These are phyloP conservation scores for Alviniconcha marisindica DNA, from an alignment of 1,140 invertebrate genomes.

Conservation along the genomic window DNA sequence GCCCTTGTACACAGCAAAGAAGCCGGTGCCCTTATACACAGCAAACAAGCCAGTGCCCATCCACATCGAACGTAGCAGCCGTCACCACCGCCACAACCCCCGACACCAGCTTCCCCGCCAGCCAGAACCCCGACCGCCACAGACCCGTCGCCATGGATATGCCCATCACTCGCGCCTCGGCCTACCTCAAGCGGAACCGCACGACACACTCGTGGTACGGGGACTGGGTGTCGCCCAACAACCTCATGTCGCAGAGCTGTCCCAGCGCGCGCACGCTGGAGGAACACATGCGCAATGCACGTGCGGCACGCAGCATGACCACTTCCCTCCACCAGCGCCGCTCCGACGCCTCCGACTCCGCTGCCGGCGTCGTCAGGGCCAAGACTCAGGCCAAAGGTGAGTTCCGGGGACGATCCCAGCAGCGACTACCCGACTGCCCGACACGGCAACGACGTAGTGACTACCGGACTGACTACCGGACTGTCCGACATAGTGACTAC, in stretches of 20 bases:
- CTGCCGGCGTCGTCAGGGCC: neutral
- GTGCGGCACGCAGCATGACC: neutral
- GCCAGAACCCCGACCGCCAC: neutral
- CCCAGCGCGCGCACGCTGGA: conserved; percentile 24
- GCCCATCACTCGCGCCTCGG: conserved; percentile 10
- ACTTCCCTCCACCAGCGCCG: neutral
- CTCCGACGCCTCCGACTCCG: neutral
- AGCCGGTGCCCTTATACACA: too few species aligned
- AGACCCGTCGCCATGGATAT: conserved; percentile 14
- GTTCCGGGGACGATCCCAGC: neutral
- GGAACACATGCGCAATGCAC: conserved; percentile 32
- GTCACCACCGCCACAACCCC: neutral
- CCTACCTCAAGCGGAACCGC: conserved; percentile 32
- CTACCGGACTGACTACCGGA: too few species aligned
- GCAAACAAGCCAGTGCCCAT: too few species aligned
- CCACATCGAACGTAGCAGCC: too few species aligned
- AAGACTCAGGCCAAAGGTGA: too few species aligned
- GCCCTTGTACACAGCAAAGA: too few species aligned
- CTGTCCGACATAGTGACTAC: too few species aligned
- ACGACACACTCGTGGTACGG: conserved; percentile 41
- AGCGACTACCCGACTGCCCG: neutral
- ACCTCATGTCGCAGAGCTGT: conserved; percentile 31
- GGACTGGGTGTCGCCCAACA: neutral
- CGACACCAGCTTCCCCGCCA: too few species aligned
- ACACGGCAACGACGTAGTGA: neutral